Conservation (phyloP, 2,113 vertebrate genomes). For the Xyrauchen texanus region DNA sequence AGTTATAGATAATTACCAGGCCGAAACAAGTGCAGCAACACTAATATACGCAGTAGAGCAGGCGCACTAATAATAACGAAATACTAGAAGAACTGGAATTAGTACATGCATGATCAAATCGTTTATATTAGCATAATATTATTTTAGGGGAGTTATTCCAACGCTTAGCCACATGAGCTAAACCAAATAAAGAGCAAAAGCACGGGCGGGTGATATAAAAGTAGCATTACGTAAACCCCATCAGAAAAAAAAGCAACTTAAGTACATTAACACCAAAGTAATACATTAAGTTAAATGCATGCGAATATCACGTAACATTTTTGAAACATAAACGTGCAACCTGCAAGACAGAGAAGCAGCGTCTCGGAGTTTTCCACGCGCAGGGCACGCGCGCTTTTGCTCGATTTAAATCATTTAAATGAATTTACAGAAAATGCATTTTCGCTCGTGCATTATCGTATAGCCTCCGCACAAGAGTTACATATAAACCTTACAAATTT, state of each 20-base stretch:
- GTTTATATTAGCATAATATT: background rate
- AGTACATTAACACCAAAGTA: background rate
- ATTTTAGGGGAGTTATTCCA: background rate
- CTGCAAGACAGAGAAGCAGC: background rate
- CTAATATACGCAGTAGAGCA: too few relatives aligned
- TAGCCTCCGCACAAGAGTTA: accelerated
- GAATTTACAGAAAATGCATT: background rate
- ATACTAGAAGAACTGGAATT: background rate
- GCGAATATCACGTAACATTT: background rate
- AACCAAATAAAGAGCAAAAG: background rate
- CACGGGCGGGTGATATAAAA: background rate
- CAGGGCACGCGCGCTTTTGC: background rate
- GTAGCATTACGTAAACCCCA: background rate
- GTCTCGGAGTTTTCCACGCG: background rate
- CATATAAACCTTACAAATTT: background rate
- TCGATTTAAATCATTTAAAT: too few relatives aligned
- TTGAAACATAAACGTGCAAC: background rate
- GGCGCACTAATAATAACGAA: background rate
- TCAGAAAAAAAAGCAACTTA: too few relatives aligned
- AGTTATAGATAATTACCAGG: background rate
- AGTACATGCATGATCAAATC: background rate
- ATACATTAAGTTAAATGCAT: background rate
- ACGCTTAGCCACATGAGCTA: conserved; percentile 12
- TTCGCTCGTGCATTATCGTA: background rate
- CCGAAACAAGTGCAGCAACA: too few relatives aligned